Percentiles rank a stretch among this genome's conserved stretches.
These are phyloP conservation scores for Homarus gammarus DNA, from an alignment of 2,888 invertebrate species.

Conservation along the genomic window DNA sequence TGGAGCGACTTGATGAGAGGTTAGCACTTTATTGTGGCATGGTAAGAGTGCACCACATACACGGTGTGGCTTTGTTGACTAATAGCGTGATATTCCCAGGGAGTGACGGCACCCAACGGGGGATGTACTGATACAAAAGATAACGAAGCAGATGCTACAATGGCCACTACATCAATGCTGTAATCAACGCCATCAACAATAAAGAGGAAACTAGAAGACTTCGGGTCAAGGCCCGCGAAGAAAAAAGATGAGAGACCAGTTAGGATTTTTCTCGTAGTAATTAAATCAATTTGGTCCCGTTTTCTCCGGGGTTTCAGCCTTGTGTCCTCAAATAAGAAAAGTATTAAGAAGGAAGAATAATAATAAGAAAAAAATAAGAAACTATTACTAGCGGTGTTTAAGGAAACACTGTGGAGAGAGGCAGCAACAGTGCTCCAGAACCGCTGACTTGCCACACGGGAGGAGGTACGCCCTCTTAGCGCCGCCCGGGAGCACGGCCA, in stretches of 20 bases:
- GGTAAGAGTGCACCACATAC: no score
- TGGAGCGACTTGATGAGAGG: no score
- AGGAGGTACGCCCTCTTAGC: slow-evolving; percentile 9
- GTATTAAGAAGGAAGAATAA: no score
- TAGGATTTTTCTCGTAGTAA: neutral
- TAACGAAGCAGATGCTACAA: slow-evolving; percentile 30
- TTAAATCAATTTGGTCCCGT: no score
- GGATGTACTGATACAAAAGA: slow-evolving; percentile 11
- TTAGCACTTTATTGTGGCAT: no score
- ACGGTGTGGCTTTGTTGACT: neutral
- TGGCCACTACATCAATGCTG: slow-evolving; percentile 31
- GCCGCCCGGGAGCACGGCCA: slow-evolving; percentile 24
- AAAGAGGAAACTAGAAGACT: slow-evolving; percentile 25
- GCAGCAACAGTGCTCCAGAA: slow-evolving; percentile 41
- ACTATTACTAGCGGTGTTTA: no score
- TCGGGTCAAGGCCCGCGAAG: slow-evolving; percentile 47
- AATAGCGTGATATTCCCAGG: slow-evolving; percentile 9
- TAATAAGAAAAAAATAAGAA: no score
- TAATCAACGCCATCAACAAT: slow-evolving; percentile 54
- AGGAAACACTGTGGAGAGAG: neutral
- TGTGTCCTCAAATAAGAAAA: no score
- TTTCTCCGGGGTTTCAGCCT: no score
- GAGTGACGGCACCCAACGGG: slow-evolving; percentile 4
- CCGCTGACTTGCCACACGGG: slow-evolving; percentile 43
- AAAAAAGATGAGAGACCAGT: slow-evolving; percentile 11